Base-by-base conservation (phyloP, 2,797 vertebrate species). In the Tenualosa thibaudeaui region DNA sequence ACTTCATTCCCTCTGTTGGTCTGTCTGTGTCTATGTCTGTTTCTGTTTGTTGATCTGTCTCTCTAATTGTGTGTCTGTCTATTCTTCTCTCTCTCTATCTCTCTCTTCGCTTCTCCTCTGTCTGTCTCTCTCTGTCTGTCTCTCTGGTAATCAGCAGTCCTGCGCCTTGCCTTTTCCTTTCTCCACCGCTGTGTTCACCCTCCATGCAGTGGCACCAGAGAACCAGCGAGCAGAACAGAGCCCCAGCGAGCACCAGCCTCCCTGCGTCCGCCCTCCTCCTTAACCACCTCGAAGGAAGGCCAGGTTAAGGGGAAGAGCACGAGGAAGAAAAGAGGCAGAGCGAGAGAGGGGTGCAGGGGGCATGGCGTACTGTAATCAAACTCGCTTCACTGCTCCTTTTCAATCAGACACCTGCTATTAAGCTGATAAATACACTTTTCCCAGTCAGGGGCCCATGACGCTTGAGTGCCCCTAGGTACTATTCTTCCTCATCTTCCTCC, bases 361-460 rank as follows among this genome's bases (percentile, higher is more conserved):
- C 92, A 89, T 90, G 89, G 92, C 93, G 93, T 94, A 93, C 94
- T 92, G 93, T 95, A 96, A 96, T 96, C 94, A 96, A 93, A 94
- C 94, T 94, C 93, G 91, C 81, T 86, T 87, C 86, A 88, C 82
- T 85, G 51, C 85, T 85, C 88, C 83, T 94, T 93, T 95, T 94
- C 94, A 95, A 95, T 95, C 94, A 96, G 93, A 95, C 94, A 95
- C 95, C 95, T 95, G 95, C 94, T 94, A 96, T 96, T 96, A 96
- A 93, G 93, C 93, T 95, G 93, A 95, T 95, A 96, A 95, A 95
- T 95, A 95, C 94, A 95, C 93, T 95, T 95, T 95, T 95, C 94
- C 86, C 94, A 94, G 94, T 94, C 92, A 93, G 95, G 91, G 92
- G 91, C 92, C 91, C 85, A 93, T 93, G 93, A 91, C 92, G 92